phyloP scores from a whole-genome alignment of 2,113 vertebrate genomes.

The Calyptommatus sinebrachiatus region DNA sequence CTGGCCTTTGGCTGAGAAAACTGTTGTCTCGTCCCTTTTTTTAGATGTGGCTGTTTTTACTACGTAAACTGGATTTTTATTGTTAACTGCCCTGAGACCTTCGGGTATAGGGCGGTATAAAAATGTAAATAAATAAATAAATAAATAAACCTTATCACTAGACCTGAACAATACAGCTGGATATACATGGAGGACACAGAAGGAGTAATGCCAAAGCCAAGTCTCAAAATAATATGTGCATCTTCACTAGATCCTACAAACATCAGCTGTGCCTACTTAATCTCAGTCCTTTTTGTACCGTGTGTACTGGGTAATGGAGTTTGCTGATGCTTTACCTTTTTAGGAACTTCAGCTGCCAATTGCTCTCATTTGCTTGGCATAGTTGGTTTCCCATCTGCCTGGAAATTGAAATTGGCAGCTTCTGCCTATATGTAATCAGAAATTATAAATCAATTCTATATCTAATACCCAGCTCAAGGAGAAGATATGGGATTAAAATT shows the following conservation, averaged over 20 bases:
- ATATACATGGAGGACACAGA: background rate
- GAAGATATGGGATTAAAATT: background rate
- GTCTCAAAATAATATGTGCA: background rate
- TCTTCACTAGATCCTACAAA: background rate
- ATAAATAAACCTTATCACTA: background rate
- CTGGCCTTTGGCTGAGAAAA: too few species aligned
- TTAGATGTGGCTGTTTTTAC: too few species aligned
- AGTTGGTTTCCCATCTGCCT: background rate
- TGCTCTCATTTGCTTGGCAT: background rate
- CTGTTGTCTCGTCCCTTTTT: too few species aligned
- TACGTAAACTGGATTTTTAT: too few species aligned
- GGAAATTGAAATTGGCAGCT: background rate
- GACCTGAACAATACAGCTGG: background rate
- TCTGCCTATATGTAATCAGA: background rate
- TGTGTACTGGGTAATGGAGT: conserved; percentile 14
- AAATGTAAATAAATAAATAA: too few species aligned
- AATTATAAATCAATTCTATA: background rate
- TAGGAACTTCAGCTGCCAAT: background rate
- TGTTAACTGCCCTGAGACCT: too few species aligned
- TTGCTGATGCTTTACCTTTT: background rate
- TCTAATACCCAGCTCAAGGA: background rate
- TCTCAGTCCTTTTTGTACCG: background rate
- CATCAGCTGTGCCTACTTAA: background rate
- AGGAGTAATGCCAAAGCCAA: background rate
- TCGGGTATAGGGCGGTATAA: too few species aligned